These are phyloP conservation scores for Atta texana DNA, from an alignment of 1,140 invertebrate genomes.

Conservation along the genomic window DNA sequence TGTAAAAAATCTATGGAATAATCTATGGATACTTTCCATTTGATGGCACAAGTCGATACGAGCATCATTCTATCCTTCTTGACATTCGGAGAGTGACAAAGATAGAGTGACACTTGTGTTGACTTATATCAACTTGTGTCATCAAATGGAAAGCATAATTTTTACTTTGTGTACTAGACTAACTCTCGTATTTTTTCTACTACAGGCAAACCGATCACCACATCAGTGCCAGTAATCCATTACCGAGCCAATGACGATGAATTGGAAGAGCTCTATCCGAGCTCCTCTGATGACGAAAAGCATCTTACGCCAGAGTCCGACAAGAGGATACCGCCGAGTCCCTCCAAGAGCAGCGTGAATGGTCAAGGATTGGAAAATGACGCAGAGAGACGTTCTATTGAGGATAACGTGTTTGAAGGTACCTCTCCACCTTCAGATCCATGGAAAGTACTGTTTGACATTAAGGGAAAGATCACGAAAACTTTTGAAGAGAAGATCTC, in stretches of 20 bases:
- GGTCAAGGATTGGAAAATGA: slow-evolving; percentile 74
- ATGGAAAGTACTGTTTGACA: slow-evolving; percentile 87
- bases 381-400: slow-evolving; percentile 84
- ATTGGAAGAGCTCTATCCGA: slow-evolving; percentile 89
- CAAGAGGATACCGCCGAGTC: slow-evolving; percentile 71
- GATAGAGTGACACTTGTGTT: too few species aligned
- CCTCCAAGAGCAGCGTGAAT: slow-evolving; percentile 76
- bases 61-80: too few species aligned
- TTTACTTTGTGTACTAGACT: not conserved
- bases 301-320: slow-evolving; percentile 85
- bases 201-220: slow-evolving; percentile 89
- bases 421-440: slow-evolving; percentile 85
- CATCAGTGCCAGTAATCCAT: slow-evolving; percentile 89
- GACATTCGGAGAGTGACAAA: too few species aligned
- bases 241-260: slow-evolving; percentile 91
- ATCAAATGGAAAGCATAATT: too few species aligned
- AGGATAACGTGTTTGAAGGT: slow-evolving; percentile 83
- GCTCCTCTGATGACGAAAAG: slow-evolving; percentile 88
- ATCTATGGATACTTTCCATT: not conserved
- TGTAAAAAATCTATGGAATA: not conserved
- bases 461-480: slow-evolving; percentile 88
- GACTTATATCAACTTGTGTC: too few species aligned
- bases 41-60: too few species aligned
- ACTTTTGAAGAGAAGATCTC: slow-evolving; percentile 89
- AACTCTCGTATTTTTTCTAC: not conserved